A percentile compares a stretch with the other conserved stretches of the same genome.
phyloP scores from a whole-genome alignment of 2,888 invertebrate genomes.

The Mesorhabditis belari region DNA sequence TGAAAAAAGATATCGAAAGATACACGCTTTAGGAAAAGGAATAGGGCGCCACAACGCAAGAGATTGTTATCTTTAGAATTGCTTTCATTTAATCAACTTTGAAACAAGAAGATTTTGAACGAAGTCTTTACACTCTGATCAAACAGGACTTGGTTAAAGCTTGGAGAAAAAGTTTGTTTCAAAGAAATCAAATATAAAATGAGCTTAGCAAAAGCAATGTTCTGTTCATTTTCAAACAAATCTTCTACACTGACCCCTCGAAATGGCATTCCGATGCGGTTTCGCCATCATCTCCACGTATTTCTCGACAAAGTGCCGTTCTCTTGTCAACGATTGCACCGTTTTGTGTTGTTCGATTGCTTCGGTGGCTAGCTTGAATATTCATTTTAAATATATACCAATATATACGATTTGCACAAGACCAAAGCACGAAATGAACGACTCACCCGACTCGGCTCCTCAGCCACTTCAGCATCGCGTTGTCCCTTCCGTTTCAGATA shows the following conservation, averaged over 20 bases:
- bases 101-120: too few relatives aligned
- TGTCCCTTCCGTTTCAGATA: slow-evolving; percentile 31
- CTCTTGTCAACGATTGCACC: slow-evolving; percentile 54
- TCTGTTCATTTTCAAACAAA: too few relatives aligned
- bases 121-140: too few relatives aligned
- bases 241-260: not conserved
- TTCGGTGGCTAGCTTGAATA: slow-evolving; percentile 51
- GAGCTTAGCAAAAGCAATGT: too few relatives aligned
- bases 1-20: not conserved
- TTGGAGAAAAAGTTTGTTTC: too few relatives aligned
- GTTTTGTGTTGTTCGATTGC: slow-evolving; percentile 55
- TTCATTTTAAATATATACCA: too few relatives aligned
- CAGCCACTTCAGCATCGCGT: slow-evolving; percentile 26
- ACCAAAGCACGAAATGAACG: too few relatives aligned
- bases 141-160: too few relatives aligned
- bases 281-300: slow-evolving; percentile 7
- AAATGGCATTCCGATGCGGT: not conserved
- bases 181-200: too few relatives aligned
- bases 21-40: not conserved
- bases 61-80: too few relatives aligned
- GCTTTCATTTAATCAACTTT: too few relatives aligned
- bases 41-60: not conserved
- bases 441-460: slow-evolving; percentile 23
- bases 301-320: slow-evolving; percentile 46
- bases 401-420: too few relatives aligned